Evolutionary conservation across 2,888 invertebrate species (phyloP).

Genomic region (Gastrophysa polygoni): DNA sequence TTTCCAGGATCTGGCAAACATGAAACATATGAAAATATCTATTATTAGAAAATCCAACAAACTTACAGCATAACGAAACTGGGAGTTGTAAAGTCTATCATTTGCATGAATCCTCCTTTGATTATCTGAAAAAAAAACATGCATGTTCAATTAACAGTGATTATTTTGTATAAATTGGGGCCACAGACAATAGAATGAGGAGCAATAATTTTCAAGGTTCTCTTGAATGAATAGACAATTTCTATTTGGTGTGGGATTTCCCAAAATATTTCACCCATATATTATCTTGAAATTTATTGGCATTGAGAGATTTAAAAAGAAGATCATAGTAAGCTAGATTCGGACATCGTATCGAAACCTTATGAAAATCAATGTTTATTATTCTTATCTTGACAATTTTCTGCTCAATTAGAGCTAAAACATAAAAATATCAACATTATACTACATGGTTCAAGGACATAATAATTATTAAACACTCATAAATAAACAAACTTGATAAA

Average conservation of each 20-base stretch:
- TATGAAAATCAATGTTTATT: not conserved
- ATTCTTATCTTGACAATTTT: constrained; percentile 8
- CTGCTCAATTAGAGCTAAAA: constrained; percentile 19
- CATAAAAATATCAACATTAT: constrained; percentile 19
- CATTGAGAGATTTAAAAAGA: no score
- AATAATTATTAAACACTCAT: constrained; percentile 9
- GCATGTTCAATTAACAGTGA: not conserved
- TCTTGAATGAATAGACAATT: no score
- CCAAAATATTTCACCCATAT: no score
- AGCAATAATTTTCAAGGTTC: not conserved
- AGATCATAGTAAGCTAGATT: no score
- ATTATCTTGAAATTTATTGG: no score
- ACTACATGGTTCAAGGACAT: constrained; percentile 23
- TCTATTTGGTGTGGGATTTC: no score
- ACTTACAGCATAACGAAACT: constrained; percentile 99
- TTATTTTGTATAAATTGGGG: not conserved
- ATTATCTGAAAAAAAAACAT: constrained; percentile 76
- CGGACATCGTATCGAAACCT: no score
- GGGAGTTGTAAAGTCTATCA: constrained; percentile 93
- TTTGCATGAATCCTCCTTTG: constrained; percentile 97
- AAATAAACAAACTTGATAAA: constrained; percentile 23
- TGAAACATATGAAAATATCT: constrained; percentile 17
- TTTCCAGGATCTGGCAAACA: constrained; percentile 5
- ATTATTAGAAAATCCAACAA: constrained; percentile 30
- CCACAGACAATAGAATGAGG: not conserved